Base-by-base conservation (phyloP, 2,888 invertebrate genomes). In the Leptopilina myrica region DNA sequence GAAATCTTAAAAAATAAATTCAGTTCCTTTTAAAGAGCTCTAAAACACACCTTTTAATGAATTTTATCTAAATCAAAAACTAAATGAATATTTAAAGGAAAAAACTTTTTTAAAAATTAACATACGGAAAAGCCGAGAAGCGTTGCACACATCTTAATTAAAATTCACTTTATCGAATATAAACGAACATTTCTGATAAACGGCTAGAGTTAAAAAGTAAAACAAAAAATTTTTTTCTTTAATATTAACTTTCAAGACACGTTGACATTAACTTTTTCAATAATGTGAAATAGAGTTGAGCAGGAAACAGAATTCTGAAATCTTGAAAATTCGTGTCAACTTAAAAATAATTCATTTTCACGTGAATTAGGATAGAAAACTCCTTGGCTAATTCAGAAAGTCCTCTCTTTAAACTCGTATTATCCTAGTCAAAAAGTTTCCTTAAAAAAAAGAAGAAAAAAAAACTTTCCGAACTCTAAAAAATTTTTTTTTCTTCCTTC, bases 311-410 rank as follows among this genome's bases (percentile, higher is more conserved):
- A 64, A 64, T 26, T 33, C 33, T 33, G 33, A 5, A 33, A 64
- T 26, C 40, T 64, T 40, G 33, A 11, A 64, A 64, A 64, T 9
- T 12, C 33, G 33, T 15, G 62, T 12, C 26, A 64, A 64, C 8
- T 64, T 33, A 33, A 53, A 33, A 69, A 53, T 53, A 69, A 56
- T 69, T 67, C 46, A 67, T 67, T 56, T 8, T 69, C 53, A 69
- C 53, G 14, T 49, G 53, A 69, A 69, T 69, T 14, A 53, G 53
- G 26, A 69, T 56, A 69, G 53, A 33, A 33, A 53, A 69, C 26
- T 33, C n/a, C 8, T 8, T 53, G 53, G 33, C 69, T 69, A 56
- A 69, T 69, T 69, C 69, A 69, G 69, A 43, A 69, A n/a, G 69
- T n/a, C 33, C 33, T 33, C 69, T 69, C 69, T 56, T 56, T 8